Evolutionary conservation across 2,888 invertebrate species (phyloP), one percentile per base, ranked within the genome.

Genomic region (Diachrysia chrysitis): DNA sequence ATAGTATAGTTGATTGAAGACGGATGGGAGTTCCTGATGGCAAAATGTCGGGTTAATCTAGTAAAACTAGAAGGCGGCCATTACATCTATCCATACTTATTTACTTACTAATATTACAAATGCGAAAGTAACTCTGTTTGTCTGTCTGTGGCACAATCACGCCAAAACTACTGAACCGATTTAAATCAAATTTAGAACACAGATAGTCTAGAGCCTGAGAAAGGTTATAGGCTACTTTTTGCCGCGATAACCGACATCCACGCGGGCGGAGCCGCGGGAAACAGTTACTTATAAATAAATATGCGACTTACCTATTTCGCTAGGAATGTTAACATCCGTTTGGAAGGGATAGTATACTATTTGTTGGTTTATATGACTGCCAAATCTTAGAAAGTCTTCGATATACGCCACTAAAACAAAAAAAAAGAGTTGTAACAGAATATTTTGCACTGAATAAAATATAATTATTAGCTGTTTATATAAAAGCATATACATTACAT

Each of bases 341-440:
- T 95, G 94, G 16, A 92, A 89, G 0, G 95, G 95, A 19, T 94
- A 95, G 67, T 94, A 91, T 0, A 94, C 93, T 17, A 93, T 85
- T 48, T 95, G 95, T 60, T 95, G 95, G 74, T 96, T 96, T 16
- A 96, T 96, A 69, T 96, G 96, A 59, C 96, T 96, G 10, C 96
- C 96, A 5, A 96, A 95, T 0, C 95, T 91, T 0, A 96, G 91
- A 21, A 96, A 92, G 25, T 96, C 94, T 77, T 96, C 95, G 0
- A 96, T 87, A 0, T 96, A 96, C 0, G 96, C 92, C 81, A 96
- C 96, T 97, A 85, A n/a, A 89, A 90, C n/a, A 23, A 60, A 71
- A 58, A 63, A 59, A 65, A 54, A 57, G 53, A 21, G 46, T 10
- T 17, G n/a, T 42, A 42, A 46, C 14, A 25, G 17, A 46, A 37